Conservation (phyloP, 2,888 invertebrate species). For the Drosophila hamatofila region DNA sequence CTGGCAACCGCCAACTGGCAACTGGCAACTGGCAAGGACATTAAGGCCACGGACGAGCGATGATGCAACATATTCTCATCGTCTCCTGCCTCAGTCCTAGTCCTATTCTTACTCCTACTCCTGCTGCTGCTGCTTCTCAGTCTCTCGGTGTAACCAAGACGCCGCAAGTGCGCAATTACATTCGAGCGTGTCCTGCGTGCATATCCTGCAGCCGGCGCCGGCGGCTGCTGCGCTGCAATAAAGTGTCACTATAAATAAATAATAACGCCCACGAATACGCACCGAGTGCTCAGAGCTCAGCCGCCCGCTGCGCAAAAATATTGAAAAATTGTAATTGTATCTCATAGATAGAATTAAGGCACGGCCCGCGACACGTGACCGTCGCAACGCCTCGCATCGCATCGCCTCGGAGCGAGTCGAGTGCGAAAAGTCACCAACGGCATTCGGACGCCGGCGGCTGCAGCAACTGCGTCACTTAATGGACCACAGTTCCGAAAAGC, state of each 20-base stretch:
- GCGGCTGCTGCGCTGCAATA: conserved; percentile 67
- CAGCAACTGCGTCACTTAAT: conserved; percentile 67
- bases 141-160: conserved; percentile 51
- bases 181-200: conserved; percentile 70
- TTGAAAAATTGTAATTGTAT: conserved; percentile 80
- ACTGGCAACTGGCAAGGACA: conserved; percentile 66
- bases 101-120: neutral
- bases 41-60: conserved; percentile 77
- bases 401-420: conserved; percentile 34
- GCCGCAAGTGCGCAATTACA: conserved; percentile 81
- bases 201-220: conserved; percentile 70
- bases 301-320: conserved; percentile 76
- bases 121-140: neutral
- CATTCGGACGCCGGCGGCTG: conserved; percentile 41
- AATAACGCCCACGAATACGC: conserved; percentile 75
- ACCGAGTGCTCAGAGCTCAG: conserved; percentile 18
- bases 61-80: conserved; percentile 75
- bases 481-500: conserved; percentile 80
- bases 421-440: conserved; percentile 73
- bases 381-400: conserved; percentile 32
- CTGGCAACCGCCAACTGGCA: conserved; percentile 64
- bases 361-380: conserved; percentile 68
- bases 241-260: conserved; percentile 81
- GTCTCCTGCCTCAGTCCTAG: conserved; percentile 12
- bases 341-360: conserved; percentile 78